These are phyloP conservation scores for Belonocnema kinseyi DNA, from an alignment of 1,140 invertebrate genomes.

Conservation along the genomic window DNA sequence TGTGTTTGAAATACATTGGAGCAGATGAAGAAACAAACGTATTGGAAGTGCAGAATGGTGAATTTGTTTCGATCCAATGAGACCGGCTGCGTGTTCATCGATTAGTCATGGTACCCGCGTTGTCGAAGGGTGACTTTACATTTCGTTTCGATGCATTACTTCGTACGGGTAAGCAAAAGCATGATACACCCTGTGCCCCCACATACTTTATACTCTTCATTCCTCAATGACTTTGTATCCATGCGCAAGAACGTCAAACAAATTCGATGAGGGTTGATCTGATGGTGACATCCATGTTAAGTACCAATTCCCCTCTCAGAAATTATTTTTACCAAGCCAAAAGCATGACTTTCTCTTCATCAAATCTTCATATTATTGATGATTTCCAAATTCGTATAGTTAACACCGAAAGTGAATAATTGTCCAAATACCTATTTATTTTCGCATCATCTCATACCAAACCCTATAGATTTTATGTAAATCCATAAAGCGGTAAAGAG, in stretches of 20 bases:
- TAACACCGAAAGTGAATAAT: too few species aligned
- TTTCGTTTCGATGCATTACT: slow-evolving; percentile 65
- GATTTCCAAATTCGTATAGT: too few species aligned
- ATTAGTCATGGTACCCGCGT: slow-evolving; percentile 73
- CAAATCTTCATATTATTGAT: too few species aligned
- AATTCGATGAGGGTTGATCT: slow-evolving; percentile 24
- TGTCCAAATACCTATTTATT: too few species aligned
- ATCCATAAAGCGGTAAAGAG: too few species aligned
- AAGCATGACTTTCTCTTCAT: too few species aligned
- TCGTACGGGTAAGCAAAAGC: slow-evolving; percentile 43
- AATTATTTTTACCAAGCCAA: too few species aligned
- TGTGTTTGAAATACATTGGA: not conserved
- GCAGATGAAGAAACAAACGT: slow-evolving; percentile 31
- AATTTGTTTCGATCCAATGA: slow-evolving; percentile 64
- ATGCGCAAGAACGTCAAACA: slow-evolving; percentile 37
- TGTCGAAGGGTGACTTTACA: slow-evolving; percentile 70
- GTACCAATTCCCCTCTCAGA: too few species aligned
- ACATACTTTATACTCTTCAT: slow-evolving; percentile 47
- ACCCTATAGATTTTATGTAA: too few species aligned
- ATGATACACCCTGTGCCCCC: slow-evolving; percentile 54
- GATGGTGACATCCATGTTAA: slow-evolving; percentile 16
- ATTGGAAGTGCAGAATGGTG: slow-evolving; percentile 40
- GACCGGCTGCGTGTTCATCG: slow-evolving; percentile 72
- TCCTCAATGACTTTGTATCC: slow-evolving; percentile 56
- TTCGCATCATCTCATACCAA: too few species aligned